These are phyloP conservation scores for Cerastoderma edule DNA, from an alignment of 2,888 invertebrate genomes.

Conservation along the genomic window DNA sequence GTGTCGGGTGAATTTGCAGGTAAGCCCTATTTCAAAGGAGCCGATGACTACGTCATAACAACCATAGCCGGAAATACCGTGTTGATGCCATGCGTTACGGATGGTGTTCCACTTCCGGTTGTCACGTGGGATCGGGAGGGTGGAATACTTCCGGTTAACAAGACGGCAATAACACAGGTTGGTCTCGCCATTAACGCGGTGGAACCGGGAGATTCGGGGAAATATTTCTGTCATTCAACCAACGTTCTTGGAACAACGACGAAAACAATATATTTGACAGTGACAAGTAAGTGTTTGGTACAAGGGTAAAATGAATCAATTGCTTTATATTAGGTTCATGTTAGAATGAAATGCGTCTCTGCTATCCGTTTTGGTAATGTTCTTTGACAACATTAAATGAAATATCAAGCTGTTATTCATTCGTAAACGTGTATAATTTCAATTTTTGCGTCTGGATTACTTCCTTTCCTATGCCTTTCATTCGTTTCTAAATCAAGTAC, in stretches of 20 bases:
- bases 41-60: conserved; percentile 30
- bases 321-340: no score
- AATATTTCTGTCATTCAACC: conserved; percentile 47
- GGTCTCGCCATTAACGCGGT: conserved; percentile 46
- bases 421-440: no score
- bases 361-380: no score
- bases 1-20: conserved; percentile 19
- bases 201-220: conserved; percentile 38
- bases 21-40: conserved; percentile 41
- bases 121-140: conserved; percentile 49
- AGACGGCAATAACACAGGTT: conserved; percentile 37
- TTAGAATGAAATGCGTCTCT: no score
- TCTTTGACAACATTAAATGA: no score
- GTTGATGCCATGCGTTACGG: conserved; percentile 43
- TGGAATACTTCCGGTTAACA: conserved; percentile 42
- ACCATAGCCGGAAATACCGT: conserved; percentile 53
- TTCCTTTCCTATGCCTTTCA: no score
- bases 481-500: no score
- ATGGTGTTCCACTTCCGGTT: conserved; percentile 38
- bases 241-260: conserved; percentile 49
- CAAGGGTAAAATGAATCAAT: no score
- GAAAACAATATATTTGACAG: conserved; percentile 44
- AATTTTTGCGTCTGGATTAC: no score
- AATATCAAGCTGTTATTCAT: no score
- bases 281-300: conserved; percentile 35